These are phyloP conservation scores for Myanophis thanlyinensis DNA, from an alignment of 2,113 vertebrate genomes.

Conservation along the genomic window DNA sequence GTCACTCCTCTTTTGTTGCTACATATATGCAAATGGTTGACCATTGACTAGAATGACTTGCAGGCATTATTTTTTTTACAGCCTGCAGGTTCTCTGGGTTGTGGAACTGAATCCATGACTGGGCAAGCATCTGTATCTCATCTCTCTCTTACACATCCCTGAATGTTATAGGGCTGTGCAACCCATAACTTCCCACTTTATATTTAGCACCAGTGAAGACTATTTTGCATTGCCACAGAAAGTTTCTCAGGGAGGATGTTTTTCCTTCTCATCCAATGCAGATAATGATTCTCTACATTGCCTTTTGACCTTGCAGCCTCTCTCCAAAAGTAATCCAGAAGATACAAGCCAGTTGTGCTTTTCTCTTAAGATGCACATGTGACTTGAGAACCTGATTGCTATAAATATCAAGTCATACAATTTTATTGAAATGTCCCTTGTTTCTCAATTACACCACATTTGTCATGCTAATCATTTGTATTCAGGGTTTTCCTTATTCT, in stretches of 20 bases:
- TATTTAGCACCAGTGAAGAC: not conserved
- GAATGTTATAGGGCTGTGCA: not conserved
- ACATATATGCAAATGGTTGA: not conserved
- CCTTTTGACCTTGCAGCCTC: not conserved
- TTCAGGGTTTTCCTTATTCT: not conserved
- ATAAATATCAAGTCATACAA: not conserved
- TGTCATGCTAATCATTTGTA: not conserved
- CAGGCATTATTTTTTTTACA: not conserved
- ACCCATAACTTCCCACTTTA: not conserved
- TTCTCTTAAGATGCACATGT: not conserved
- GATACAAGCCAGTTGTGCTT: not conserved
- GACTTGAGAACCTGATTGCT: not conserved
- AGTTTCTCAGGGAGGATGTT: not conserved
- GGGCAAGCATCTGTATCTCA: not conserved
- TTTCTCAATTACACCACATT: not conserved
- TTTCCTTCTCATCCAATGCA: not conserved
- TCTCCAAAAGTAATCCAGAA: not conserved
- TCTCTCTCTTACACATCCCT: not conserved
- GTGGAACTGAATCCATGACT: not conserved
- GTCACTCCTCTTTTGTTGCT: not conserved
- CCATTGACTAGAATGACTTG: not conserved
- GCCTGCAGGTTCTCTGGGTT: not conserved
- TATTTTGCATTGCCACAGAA: not conserved
- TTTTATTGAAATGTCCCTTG: not conserved
- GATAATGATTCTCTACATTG: not conserved